Conservation (phyloP, 35 echinoderm and acorn worm species). For the Eucidaris tribuloides region DNA sequence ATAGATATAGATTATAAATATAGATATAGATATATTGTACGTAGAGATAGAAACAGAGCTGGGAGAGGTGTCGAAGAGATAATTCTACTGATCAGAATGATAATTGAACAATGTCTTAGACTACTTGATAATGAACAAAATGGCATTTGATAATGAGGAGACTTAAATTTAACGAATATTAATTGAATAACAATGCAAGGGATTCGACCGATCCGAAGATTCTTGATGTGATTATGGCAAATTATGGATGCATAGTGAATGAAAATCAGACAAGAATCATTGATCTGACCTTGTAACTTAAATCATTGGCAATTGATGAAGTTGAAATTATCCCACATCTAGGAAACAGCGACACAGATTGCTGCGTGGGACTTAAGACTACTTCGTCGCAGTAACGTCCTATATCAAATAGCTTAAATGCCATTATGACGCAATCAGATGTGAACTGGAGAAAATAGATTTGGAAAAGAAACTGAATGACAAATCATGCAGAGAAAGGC, state of each 20-base stretch:
- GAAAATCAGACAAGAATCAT: slow-evolving; percentile 3
- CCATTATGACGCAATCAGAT: slow-evolving; percentile 18
- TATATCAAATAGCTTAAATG: not conserved
- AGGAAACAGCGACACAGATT: not conserved
- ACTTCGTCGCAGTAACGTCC: not conserved
- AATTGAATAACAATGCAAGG: slow-evolving; percentile 5
- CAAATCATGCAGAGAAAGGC: not conserved
- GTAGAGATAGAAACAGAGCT: no score
- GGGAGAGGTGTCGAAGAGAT: no score
- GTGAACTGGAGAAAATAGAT: not conserved
- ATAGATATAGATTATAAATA: no score
- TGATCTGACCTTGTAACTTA: slow-evolving; percentile 1
- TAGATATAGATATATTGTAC: no score
- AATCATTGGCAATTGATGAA: not conserved
- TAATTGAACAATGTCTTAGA: not conserved
- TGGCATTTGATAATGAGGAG: not conserved
- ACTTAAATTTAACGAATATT: not conserved
- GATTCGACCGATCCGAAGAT: not conserved
- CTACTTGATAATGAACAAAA: not conserved
- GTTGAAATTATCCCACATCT: slow-evolving; percentile 11
- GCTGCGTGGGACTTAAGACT: not conserved
- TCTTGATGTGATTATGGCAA: not conserved
- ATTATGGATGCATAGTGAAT: slow-evolving; percentile 1
- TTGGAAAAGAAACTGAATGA: not conserved
- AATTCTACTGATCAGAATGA: not conserved